Conservation (phyloP, 2,797 vertebrate genomes). For the Smutsia temminckii region DNA sequence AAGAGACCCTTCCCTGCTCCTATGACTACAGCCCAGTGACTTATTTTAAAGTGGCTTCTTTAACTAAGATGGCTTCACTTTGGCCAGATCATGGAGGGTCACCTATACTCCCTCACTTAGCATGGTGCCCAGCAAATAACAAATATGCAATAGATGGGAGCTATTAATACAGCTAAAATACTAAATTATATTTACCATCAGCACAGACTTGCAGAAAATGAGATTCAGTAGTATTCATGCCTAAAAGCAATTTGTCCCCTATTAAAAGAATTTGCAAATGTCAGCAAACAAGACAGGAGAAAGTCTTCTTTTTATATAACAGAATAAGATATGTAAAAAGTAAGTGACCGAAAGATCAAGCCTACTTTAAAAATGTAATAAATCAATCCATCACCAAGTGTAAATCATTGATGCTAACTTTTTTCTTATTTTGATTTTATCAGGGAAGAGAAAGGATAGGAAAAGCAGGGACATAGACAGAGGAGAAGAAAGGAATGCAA, state of each 20-base stretch:
- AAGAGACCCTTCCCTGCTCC: too few species aligned
- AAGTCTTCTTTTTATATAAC: conserved; percentile 34
- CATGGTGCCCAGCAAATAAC: conserved; percentile 44
- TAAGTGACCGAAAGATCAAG: conserved; percentile 64
- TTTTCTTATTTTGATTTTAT: conserved; percentile 24
- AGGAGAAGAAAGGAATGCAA: background rate
- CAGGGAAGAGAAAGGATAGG: background rate
- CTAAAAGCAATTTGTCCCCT: conserved; percentile 55
- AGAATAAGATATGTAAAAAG: conserved; percentile 43
- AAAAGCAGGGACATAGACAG: background rate
- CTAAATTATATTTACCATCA: conserved; percentile 65
- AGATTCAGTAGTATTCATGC: conserved; percentile 57
- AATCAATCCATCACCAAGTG: conserved; percentile 36
- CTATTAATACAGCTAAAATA: conserved; percentile 52
- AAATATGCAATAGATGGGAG: conserved; percentile 44
- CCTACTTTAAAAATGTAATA: conserved; percentile 62
- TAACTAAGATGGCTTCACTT: too few species aligned
- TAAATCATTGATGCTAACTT: conserved; percentile 17
- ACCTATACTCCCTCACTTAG: background rate
- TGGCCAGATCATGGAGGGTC: too few species aligned
- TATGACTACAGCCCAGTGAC: too few species aligned
- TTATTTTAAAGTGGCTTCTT: too few species aligned
- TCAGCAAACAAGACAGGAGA: conserved; percentile 53
- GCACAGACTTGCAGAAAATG: conserved; percentile 53
- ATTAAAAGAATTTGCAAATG: conserved; percentile 68